Evolutionary conservation across 2,113 vertebrate species (phyloP).

Genomic region (human (Homo sapiens)): GRCh38 chr21:20620001-20620500

Average conservation of each 20-base stretch:
- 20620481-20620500: not conserved
- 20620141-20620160: not conserved
- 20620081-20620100: not conserved
- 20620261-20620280: no score
- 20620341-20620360: not conserved
- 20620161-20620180: not conserved
- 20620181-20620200: not conserved
- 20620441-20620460: not conserved
- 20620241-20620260: not conserved
- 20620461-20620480: not conserved
- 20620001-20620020: not conserved
- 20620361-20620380: not conserved
- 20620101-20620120: not conserved
- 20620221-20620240: not conserved
- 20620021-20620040: not conserved
- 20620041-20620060: not conserved
- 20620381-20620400: not conserved
- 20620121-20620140: not conserved
- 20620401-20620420: not conserved
- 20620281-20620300: not conserved
- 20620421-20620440: not conserved
- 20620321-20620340: not conserved
- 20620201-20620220: not conserved
- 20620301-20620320: not conserved
- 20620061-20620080: not conserved